Percentiles rank a stretch among this genome's conserved stretches.
Conservation (phyloP, 2,797 vertebrate genomes). For the Cyclopterus lumpus region DNA sequence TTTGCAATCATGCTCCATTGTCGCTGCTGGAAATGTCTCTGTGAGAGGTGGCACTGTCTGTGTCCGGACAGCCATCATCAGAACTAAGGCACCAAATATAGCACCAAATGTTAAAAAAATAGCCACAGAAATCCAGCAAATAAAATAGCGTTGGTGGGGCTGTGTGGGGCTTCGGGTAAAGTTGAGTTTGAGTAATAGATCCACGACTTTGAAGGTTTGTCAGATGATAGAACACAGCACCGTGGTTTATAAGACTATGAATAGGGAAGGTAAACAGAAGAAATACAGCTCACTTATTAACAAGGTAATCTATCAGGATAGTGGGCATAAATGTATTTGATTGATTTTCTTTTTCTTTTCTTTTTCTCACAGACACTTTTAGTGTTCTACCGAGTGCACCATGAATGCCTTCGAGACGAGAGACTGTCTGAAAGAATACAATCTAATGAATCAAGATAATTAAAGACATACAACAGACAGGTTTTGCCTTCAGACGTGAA, state of each 20-base stretch:
- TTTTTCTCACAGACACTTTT: not conserved
- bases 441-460: constrained; percentile 37
- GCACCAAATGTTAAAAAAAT: constrained; percentile 16
- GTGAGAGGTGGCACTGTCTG: constrained; percentile 28
- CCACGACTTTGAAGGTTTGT: not conserved
- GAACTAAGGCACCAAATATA: constrained; percentile 22
- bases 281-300: constrained; percentile 1
- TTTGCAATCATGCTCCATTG: constrained; percentile 17
- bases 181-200: constrained; percentile 7
- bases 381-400: not conserved
- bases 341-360: not conserved
- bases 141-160: not conserved
- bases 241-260: not conserved
- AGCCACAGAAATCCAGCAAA: not conserved
- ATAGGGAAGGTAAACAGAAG: not conserved
- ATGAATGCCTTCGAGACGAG: not conserved
- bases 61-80: constrained; percentile 29
- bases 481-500: constrained; percentile 16
- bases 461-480: constrained; percentile 30
- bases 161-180: not conserved
- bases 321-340: not conserved
- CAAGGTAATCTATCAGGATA: not conserved
- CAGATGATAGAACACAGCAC: not conserved
- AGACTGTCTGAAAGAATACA: not conserved
- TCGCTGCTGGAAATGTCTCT: constrained; percentile 33